Conservation (phyloP, 2,888 invertebrate species). For the Pseudococcus jackbeardsleyi region DNA sequence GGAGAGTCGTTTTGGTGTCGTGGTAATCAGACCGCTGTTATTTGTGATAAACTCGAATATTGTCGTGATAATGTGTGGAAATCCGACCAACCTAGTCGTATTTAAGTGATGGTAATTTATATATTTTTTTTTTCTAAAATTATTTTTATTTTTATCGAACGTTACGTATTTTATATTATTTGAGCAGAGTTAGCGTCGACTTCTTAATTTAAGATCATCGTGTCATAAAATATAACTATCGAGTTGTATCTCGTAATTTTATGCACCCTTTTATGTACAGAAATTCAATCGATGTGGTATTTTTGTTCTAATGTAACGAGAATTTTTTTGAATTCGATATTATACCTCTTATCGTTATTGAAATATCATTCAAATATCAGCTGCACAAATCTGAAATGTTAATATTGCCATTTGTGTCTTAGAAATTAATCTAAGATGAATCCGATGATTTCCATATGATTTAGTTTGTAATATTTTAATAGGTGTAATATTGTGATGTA, state of each 20-base stretch:
- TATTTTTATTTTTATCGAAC: neutral
- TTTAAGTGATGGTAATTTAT: constrained; percentile 49
- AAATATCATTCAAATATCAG: neutral
- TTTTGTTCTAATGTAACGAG: neutral
- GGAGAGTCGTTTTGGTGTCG: constrained; percentile 50
- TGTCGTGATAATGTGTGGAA: constrained; percentile 50
- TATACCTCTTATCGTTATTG: neutral
- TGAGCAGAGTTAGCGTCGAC: neutral
- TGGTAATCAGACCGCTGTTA: constrained; percentile 31
- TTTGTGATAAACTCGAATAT: constrained; percentile 54
- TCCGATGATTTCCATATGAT: neutral
- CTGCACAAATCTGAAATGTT: neutral
- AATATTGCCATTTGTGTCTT: neutral
- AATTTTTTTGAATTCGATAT: neutral
- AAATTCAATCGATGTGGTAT: neutral
- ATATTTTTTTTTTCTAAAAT: neutral
- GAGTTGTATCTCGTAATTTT: neutral
- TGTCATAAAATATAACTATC: neutral
- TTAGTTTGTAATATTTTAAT: neutral
- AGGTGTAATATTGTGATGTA: neutral
- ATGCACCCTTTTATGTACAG: constrained; percentile 22
- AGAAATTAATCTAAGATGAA: neutral
- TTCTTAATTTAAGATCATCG: neutral
- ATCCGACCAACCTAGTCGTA: constrained; percentile 56
- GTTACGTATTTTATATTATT: neutral